Evolutionary conservation across 1,140 invertebrate genomes (phyloP), one percentile per base, ranked within the genome.

Genomic region (Brachionus koreanus): DNA sequence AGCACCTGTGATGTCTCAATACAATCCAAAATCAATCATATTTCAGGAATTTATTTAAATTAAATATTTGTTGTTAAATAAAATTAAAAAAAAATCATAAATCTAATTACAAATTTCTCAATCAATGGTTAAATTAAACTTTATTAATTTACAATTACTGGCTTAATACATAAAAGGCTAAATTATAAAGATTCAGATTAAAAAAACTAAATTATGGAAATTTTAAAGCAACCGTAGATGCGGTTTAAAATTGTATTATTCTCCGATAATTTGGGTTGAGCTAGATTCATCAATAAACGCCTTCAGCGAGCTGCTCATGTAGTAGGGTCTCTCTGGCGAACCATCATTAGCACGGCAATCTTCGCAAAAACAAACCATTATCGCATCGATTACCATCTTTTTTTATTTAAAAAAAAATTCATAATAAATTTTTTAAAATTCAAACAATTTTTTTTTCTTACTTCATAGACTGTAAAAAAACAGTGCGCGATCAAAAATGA

Each of bases 331-430:
- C 74, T 94, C 92, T 0, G 90, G 85, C 0, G 94, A 93, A 9
- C 96, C 97, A 88, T 99, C 96, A 88, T 99, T 96, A 65, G 93
- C 90, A 88, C 98, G 95, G 84, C 93, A 92, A 86, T 98, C 97
- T 91, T 98, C 95, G 87, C 98, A 90, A 90, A 98, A 98, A 87
- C 96, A 98, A 3, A 98, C 90, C 88, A 98, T 98, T 39, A 98
- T 87, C 0, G 96, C 98, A 86, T 98, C 95, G 10, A 98, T 94
- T 0, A 96, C 93, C 91, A 96, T 96, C 94, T 97, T 29, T 29
- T 29, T 29, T 29, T 2, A 86, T 12, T 6, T 7, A 89, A 91
- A 46, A 37, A 65, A 29, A 3, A 42, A 43, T 29, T 29, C 1
- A 29, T 29, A 29, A 57, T 23, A 57, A 23, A 57, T 25, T 57